Conservation (phyloP, 35 echinoderm and acorn worm genomes). For the Stichopus chloronotus region DNA sequence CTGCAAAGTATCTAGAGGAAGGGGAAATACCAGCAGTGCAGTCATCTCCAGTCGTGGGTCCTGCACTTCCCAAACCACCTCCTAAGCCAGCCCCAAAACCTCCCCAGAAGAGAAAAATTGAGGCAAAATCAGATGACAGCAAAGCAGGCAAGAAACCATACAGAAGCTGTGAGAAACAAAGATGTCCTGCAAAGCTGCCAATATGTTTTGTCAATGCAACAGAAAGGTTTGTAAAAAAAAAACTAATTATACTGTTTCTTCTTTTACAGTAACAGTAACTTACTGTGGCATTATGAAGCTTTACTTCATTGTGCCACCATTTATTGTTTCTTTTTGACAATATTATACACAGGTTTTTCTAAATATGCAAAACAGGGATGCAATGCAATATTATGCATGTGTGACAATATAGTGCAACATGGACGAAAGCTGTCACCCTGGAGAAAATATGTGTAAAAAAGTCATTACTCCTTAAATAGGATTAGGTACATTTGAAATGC, state of each 20-base stretch:
- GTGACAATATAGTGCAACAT: no score
- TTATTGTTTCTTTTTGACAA: background rate
- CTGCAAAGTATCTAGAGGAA: constrained; percentile 72
- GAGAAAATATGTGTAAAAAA: no score
- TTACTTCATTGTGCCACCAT: background rate
- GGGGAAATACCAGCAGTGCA: constrained; percentile 55
- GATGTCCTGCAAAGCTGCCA: constrained; percentile 86
- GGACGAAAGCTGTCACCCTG: no score
- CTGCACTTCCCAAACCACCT: background rate
- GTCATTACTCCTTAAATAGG: no score
- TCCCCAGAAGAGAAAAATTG: background rate
- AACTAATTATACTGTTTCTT: background rate
- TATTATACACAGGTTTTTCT: background rate
- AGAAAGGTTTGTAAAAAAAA: constrained; percentile 66
- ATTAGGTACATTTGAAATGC: no score
- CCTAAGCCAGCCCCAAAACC: background rate
- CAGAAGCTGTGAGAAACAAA: constrained; percentile 87
- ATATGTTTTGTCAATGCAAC: constrained; percentile 79
- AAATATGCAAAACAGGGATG: background rate
- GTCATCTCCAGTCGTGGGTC: constrained; percentile 6
- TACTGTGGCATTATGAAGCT: background rate
- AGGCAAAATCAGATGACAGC: constrained; percentile 28
- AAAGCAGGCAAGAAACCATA: constrained; percentile 59
- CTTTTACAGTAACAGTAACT: background rate
- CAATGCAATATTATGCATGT: no score